These are phyloP conservation scores for Carcharodon carcharias DNA, from an alignment of 2,797 vertebrate genomes.

Conservation along the genomic window DNA sequence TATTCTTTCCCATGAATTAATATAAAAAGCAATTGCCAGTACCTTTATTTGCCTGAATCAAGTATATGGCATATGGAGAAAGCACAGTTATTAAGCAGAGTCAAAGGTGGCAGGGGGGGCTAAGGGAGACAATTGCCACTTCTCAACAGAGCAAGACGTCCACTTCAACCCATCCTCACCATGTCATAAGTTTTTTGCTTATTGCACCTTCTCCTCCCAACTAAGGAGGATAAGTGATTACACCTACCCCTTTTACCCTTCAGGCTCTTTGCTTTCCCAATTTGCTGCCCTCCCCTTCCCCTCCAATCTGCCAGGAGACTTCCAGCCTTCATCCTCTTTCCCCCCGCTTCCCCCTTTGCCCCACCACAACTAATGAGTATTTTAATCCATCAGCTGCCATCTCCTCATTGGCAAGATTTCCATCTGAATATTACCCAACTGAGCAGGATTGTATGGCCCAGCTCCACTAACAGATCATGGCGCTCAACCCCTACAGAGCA, in stretches of 20 bases:
- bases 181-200: not conserved
- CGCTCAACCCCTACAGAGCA: not conserved
- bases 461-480: not conserved
- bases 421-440: not conserved
- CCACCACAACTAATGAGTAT: not conserved
- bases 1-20: no score
- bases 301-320: not conserved
- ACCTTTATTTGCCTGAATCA: no score
- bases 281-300: no score
- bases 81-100: not conserved
- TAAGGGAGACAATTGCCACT: not conserved
- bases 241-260: not conserved
- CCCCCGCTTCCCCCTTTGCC: not conserved
- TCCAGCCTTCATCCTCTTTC: not conserved
- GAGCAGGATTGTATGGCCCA: not conserved
- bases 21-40: no score
- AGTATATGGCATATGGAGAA: not conserved
- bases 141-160: not conserved
- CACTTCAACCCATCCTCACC: not conserved
- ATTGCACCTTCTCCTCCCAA: not conserved
- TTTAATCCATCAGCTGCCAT: not conserved
- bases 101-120: not conserved
- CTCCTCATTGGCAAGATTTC: not conserved
- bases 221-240: not conserved
- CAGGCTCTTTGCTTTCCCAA: not conserved